A percentile compares a stretch with the other conserved stretches of the same genome.
These are phyloP conservation scores for Kryptopterus vitreolus DNA, from an alignment of 2,797 vertebrate genomes.

Conservation along the genomic window DNA sequence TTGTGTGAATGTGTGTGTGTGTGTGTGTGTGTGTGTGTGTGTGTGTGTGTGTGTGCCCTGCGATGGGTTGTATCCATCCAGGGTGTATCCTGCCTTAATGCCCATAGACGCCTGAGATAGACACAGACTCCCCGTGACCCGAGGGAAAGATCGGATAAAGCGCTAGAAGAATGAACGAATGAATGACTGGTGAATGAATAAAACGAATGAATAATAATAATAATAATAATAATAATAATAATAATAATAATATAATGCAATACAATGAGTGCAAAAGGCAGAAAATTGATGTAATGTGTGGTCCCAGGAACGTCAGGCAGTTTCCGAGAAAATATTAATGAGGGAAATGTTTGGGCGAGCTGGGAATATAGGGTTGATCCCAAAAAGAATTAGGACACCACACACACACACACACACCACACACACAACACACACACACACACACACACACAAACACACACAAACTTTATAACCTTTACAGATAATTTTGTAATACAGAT, in stretches of 20 bases:
- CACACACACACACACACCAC: slow-evolving; percentile 14
- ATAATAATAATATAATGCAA: background rate
- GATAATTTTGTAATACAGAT: slow-evolving; percentile 1
- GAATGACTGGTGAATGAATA: no score
- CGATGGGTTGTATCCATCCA: no score
- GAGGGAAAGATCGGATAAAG: no score
- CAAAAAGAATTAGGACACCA: background rate
- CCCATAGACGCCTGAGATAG: no score
- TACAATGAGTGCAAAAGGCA: background rate
- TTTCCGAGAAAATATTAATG: slow-evolving; percentile 24
- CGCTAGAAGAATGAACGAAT: no score
- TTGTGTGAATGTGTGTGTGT: no score
- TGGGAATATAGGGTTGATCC: slow-evolving; percentile 16
- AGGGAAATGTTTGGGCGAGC: background rate
- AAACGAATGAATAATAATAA: no score
- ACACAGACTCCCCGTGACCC: no score
- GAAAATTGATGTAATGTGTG: background rate
- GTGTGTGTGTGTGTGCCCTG: no score
- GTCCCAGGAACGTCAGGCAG: slow-evolving; percentile 2
- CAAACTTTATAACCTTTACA: background rate
- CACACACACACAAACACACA: slow-evolving; percentile 4
- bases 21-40: no score
- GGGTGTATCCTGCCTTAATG: no score
- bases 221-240: background rate
- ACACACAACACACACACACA: background rate